Evolutionary conservation across 1,140 invertebrate species (phyloP), one percentile per base, ranked within the genome.

Genomic region (Epicauta chinensis): DNA sequence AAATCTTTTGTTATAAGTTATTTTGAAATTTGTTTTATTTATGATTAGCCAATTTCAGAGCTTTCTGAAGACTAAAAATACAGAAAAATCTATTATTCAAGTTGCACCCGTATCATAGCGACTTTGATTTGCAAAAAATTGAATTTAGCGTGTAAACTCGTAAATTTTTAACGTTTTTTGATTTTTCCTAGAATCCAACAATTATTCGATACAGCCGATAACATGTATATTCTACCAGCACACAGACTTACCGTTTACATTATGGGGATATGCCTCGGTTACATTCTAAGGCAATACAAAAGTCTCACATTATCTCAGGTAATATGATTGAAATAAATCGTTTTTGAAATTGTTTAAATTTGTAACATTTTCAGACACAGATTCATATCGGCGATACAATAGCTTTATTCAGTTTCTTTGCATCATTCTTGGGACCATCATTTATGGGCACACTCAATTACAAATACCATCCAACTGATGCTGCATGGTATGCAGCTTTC

Each of bases 201-300:
- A 58, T 64, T 87, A 34, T 86, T 85, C 62, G 76, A 79, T 31
- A 86, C 84, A 0, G 84, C 83, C 3, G 80, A 85, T 69, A 72
- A 79, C 17, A 84, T 84, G 57, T 87, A 86, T 61, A 84, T 82
- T 16, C 69, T 86, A 45, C 83, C 84, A 15, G 75, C 78, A 0
- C 81, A 86, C 58, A 71, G 84, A 61, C 70, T 81, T 2, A 86
- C 84, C 1, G 81, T 86, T 12, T 87, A 87, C 58, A 79, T 83
- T 35, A 81, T 86, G 71, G 84, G 84, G 34, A 78, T 87, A 47
- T 75, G 78, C 23, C 55, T 82, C 29, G 83, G 81, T 14, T 83
- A 81, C 56, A 63, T 76, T 13, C 64, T 87, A 29, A 74, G 77
- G 52, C 72, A 74, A 53, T 73, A 52, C 17, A 70, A 68, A 30